Evolutionary conservation across 2,888 invertebrate species (phyloP).

Genomic region (Noctua fimbriata): DNA sequence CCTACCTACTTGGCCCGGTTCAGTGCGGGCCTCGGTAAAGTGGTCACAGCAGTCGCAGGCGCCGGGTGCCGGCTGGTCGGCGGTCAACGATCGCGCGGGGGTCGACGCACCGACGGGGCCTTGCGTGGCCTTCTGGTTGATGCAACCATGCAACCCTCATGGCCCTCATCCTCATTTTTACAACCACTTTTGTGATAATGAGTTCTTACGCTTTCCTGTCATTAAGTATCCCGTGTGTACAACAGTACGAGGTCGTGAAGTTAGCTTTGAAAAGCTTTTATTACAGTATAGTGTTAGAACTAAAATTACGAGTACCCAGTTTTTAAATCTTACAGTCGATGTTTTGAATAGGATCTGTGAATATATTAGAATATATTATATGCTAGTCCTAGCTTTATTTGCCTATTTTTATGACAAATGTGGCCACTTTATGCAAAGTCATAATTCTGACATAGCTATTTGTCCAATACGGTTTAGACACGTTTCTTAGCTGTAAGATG

Average conservation of each 20-base stretch:
- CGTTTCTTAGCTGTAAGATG: not conserved
- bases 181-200: constrained; percentile 16
- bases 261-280: not conserved
- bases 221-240: not conserved
- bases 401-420: not conserved
- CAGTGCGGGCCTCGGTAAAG: constrained; percentile 32
- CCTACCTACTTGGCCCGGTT: constrained; percentile 28
- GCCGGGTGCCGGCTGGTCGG: constrained; percentile 26
- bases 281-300: not conserved
- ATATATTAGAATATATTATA: too few species aligned
- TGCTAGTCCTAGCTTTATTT: not conserved
- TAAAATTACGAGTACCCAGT: not conserved
- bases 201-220: not conserved
- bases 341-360: not conserved
- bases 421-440: not conserved
- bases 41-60: constrained; percentile 19
- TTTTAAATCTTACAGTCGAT: not conserved
- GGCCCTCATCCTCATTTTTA: constrained; percentile 9
- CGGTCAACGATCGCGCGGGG: constrained; percentile 67
- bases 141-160: constrained; percentile 58
- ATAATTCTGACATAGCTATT: constrained; percentile 13
- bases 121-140: constrained; percentile 56
- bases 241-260: not conserved
- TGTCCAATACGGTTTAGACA: not conserved
- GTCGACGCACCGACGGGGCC: constrained; percentile 66